These are phyloP conservation scores for Drosophila greeni DNA, from an alignment of 2,888 invertebrate species.

Conservation along the genomic window DNA sequence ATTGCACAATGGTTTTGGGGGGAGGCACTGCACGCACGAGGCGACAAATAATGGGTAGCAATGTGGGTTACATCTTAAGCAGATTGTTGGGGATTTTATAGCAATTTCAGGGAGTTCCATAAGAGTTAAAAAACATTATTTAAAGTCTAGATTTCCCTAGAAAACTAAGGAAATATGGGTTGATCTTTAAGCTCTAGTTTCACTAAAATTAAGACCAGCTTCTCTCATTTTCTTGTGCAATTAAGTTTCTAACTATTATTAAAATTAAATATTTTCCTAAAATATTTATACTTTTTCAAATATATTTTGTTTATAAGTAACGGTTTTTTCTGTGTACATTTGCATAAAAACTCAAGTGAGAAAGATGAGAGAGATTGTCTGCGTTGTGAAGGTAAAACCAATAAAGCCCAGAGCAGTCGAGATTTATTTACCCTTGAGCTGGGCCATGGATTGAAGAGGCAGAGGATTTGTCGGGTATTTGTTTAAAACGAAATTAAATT, in stretches of 20 bases:
- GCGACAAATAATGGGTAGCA: neutral
- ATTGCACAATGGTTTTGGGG: slow-evolving; percentile 20
- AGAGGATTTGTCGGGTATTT: neutral
- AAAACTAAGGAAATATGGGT: neutral
- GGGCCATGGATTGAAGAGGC: slow-evolving; percentile 16
- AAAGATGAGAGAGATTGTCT: slow-evolving; percentile 8
- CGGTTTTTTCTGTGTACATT: slow-evolving; percentile 6
- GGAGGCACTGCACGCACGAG: slow-evolving; percentile 4
- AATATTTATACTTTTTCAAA: neutral
- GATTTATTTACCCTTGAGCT: slow-evolving; percentile 29
- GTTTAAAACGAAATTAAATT: neutral
- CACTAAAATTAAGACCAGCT: too few relatives aligned
- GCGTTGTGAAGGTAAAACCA: slow-evolving; percentile 22
- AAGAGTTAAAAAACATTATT: too few relatives aligned
- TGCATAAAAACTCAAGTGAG: slow-evolving; percentile 7
- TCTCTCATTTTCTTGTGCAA: neutral
- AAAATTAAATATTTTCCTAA: too few relatives aligned
- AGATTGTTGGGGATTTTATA: neutral
- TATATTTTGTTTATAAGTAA: neutral
- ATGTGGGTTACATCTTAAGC: slow-evolving; percentile 9
- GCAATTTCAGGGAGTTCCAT: neutral
- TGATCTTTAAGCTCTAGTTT: neutral
- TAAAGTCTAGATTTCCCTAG: too few relatives aligned
- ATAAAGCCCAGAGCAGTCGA: slow-evolving; percentile 10
- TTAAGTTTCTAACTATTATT: neutral